These are phyloP conservation scores for Chrysolina americana DNA, from an alignment of 2,888 invertebrate genomes.

Conservation along the genomic window DNA sequence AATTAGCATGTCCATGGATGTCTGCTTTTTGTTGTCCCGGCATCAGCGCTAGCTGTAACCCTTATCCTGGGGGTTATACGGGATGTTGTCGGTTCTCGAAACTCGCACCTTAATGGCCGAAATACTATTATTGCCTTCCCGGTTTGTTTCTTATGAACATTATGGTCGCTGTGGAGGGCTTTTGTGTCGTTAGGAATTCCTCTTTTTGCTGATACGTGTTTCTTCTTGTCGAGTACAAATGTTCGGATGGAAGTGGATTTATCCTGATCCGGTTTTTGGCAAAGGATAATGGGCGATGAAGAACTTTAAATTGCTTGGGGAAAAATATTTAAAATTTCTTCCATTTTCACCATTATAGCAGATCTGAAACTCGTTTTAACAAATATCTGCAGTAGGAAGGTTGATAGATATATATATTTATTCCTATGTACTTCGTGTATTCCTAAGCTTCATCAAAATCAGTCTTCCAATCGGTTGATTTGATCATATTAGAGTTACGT, in stretches of 20 bases:
- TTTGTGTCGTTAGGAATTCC: slow-evolving; percentile 3
- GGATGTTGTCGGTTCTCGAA: slow-evolving; percentile 47
- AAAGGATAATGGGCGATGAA: neutral
- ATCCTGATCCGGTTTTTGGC: slow-evolving; percentile 1
- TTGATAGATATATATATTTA: too few relatives aligned
- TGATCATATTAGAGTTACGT: too few relatives aligned
- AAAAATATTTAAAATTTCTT: too few relatives aligned
- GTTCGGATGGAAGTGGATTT: slow-evolving; percentile 7
- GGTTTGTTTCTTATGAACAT: slow-evolving; percentile 48
- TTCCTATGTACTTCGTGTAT: too few relatives aligned
- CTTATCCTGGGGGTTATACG: slow-evolving; percentile 61
- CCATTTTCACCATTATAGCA: too few relatives aligned
- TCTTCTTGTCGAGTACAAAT: slow-evolving; percentile 12
- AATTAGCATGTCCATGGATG: slow-evolving; percentile 70
- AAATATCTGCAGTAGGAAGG: too few relatives aligned
- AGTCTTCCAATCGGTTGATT: too few relatives aligned
- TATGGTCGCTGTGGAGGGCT: slow-evolving; percentile 35
- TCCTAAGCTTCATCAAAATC: too few relatives aligned
- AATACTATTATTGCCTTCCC: slow-evolving; percentile 55
- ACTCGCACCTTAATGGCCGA: slow-evolving; percentile 49
- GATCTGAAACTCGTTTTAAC: too few relatives aligned
- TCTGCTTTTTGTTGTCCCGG: slow-evolving; percentile 68
- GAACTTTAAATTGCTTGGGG: neutral
- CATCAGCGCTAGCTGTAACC: slow-evolving; percentile 64
- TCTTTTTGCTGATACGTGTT: slow-evolving; percentile 5